These are phyloP conservation scores for Rhyacichthys aspro DNA, from an alignment of 2,797 vertebrate species.

Conservation along the genomic window DNA sequence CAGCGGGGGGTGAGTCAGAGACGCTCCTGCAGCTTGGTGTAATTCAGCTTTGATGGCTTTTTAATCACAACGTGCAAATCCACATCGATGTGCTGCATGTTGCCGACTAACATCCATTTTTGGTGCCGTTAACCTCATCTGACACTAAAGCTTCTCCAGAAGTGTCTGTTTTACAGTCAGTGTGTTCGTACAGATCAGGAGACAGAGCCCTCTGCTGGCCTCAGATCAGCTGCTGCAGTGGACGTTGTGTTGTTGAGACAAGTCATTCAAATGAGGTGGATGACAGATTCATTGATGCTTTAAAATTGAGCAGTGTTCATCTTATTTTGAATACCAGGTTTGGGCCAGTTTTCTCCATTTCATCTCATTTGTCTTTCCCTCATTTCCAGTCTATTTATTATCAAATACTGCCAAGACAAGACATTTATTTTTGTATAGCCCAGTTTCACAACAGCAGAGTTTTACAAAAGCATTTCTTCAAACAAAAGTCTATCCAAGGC, in stretches of 20 bases:
- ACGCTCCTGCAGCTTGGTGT: constrained; percentile 31
- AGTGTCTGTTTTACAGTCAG: constrained; percentile 29
- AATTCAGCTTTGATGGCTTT: constrained; percentile 15
- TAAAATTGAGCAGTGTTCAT: too few relatives aligned
- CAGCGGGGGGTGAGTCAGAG: constrained; percentile 70
- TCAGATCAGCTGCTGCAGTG: constrained; percentile 66
- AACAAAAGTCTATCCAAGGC: too few relatives aligned
- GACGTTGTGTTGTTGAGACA: constrained; percentile 62
- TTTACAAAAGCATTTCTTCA: too few relatives aligned
- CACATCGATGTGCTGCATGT: constrained; percentile 25
- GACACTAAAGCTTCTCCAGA: too few relatives aligned
- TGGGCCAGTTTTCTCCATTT: not conserved
- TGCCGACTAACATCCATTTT: not conserved
- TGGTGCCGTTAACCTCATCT: not conserved
- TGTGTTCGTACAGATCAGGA: constrained; percentile 44
- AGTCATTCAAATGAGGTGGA: not conserved
- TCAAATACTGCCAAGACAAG: too few relatives aligned
- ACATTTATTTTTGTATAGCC: too few relatives aligned
- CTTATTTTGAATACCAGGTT: not conserved
- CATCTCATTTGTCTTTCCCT: too few relatives aligned
- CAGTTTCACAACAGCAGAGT: too few relatives aligned
- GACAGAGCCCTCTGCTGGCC: constrained; percentile 52
- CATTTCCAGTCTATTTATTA: too few relatives aligned
- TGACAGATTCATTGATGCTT: not conserved
- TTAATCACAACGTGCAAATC: constrained; percentile 7